These are phyloP conservation scores for Hystrix brachyura DNA, from an alignment of 2,113 vertebrate species.

Conservation along the genomic window DNA sequence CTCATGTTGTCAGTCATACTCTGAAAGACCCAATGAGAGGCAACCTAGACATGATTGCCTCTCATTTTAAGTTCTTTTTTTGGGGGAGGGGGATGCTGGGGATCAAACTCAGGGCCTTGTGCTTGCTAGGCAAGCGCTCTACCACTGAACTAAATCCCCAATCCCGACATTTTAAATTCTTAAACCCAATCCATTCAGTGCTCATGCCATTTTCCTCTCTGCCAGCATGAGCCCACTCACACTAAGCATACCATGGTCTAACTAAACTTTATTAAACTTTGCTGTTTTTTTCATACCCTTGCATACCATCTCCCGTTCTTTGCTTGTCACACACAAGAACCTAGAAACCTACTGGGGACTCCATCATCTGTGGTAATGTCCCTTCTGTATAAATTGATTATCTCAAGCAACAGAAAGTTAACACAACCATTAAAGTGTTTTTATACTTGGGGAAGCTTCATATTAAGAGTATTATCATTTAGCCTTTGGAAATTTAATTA, in stretches of 20 bases:
- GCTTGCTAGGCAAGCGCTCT: too few species aligned
- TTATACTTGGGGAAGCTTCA: slow-evolving; percentile 13
- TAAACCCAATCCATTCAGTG: background rate
- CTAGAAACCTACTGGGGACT: background rate
- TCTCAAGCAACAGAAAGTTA: background rate
- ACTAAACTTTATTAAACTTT: background rate
- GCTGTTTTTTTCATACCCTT: background rate
- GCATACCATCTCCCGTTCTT: background rate
- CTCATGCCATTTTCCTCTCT: background rate
- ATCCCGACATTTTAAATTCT: background rate
- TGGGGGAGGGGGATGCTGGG: too few species aligned
- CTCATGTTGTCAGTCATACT: background rate
- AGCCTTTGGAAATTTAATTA: slow-evolving; percentile 52
- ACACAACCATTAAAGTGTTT: slow-evolving; percentile 11
- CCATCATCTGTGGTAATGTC: background rate
- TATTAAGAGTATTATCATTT: slow-evolving; percentile 13
- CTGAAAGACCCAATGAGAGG: background rate
- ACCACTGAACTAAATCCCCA: too few species aligned
- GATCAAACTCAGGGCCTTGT: too few species aligned
- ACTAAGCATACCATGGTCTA: background rate
- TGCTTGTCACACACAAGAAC: background rate
- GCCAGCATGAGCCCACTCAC: background rate
- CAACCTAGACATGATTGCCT: background rate
- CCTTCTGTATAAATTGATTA: background rate
- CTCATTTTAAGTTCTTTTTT: too few species aligned